Conservation (phyloP, 1,140 invertebrate genomes). For the Battus philenor region DNA sequence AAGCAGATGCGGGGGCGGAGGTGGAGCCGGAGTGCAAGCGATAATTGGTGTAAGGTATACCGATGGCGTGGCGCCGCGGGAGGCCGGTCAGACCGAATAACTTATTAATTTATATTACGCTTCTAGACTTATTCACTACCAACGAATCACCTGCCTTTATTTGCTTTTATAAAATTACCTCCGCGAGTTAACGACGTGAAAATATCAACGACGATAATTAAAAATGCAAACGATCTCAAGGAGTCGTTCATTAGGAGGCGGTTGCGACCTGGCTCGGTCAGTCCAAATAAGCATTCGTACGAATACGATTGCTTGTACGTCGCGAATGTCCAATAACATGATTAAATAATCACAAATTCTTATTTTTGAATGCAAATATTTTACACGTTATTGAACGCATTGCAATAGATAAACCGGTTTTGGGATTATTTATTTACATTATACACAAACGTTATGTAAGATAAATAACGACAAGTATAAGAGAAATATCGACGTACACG, state of each 20-base stretch:
- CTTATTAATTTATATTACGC: conserved; percentile 69
- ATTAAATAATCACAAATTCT: conserved; percentile 1
- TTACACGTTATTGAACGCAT: too few relatives aligned
- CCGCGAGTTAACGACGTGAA: conserved; percentile 62
- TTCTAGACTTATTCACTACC: conserved; percentile 47
- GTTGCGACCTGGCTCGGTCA: conserved; percentile 23
- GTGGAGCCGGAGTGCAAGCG: conserved; percentile 7
- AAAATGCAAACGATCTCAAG: conserved; percentile 46
- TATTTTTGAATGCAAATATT: too few relatives aligned
- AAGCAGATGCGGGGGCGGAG: conserved; percentile 12
- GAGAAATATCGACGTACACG: too few relatives aligned
- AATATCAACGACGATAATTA: conserved; percentile 62
- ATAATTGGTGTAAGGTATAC: conserved; percentile 14
- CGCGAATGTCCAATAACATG: not conserved
- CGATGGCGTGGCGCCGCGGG: conserved; percentile 37
- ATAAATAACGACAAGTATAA: too few relatives aligned
- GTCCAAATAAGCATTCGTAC: conserved; percentile 21
- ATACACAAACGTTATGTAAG: too few relatives aligned
- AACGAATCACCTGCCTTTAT: conserved; percentile 60
- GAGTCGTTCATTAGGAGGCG: conserved; percentile 27
- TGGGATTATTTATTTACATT: too few relatives aligned
- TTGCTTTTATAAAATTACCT: conserved; percentile 53
- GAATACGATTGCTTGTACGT: not conserved
- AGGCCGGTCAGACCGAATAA: conserved; percentile 41
- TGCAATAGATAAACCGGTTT: too few relatives aligned